A percentile compares a stretch with the other conserved stretches of the same genome.
Conservation (phyloP, 2,797 vertebrate genomes). For the Smutsia temminckii region DNA sequence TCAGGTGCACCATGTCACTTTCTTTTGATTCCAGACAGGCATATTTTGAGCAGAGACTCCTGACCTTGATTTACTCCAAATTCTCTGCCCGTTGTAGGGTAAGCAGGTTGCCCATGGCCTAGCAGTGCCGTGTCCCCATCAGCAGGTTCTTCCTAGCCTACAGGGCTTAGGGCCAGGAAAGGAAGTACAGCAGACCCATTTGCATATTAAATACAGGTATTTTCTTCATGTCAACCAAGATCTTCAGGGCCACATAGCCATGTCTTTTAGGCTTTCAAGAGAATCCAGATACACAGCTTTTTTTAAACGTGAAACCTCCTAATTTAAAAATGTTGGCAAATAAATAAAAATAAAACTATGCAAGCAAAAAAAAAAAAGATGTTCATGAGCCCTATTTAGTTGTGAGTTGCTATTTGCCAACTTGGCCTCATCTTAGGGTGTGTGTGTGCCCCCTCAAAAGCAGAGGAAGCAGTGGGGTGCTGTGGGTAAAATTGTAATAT, state of each 20-base stretch:
- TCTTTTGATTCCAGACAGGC: neutral
- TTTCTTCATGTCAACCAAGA: neutral
- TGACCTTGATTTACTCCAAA: neutral
- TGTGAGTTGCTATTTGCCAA: neutral
- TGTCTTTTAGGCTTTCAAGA: neutral
- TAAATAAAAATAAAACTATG: neutral
- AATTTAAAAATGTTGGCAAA: neutral
- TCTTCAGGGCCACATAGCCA: too few species aligned
- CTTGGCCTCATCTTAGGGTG: too few species aligned
- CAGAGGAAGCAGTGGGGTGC: neutral
- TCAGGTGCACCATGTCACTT: neutral
- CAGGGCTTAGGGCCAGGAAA: neutral
- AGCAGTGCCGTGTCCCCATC: neutral
- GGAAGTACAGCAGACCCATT: fast-evolving
- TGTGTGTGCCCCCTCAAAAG: fast-evolving
- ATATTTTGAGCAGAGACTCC: neutral
- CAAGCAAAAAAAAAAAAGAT: neutral
- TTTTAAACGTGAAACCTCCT: neutral
- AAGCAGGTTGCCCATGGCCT: neutral
- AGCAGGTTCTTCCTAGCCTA: neutral
- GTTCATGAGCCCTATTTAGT: neutral
- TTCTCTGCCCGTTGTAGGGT: too few species aligned
- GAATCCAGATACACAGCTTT: neutral
- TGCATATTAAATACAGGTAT: neutral
- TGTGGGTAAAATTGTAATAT: neutral